Base-by-base conservation (phyloP, 2,113 vertebrate genomes). In the Petromus typicus region DNA sequence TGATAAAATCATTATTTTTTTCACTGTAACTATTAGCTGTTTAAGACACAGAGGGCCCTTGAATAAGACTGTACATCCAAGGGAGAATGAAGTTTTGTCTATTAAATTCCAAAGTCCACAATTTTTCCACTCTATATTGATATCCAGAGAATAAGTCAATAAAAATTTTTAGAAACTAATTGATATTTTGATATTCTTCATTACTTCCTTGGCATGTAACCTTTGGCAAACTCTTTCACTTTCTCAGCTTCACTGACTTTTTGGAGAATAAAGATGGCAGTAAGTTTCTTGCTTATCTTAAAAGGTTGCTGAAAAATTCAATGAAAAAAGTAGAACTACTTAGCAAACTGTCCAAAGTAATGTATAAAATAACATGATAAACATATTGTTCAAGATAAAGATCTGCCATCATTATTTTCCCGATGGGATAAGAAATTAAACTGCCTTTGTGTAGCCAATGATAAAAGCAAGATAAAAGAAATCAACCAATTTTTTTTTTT, bases 291-390 rank as follows among this genome's bases (percentile, higher is more conserved):
- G 45, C 37, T 23, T 32, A 3, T 40, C 25, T 80, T 66, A 30
- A 92, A 87, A 61, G 40, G 7, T 51, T 63, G 71, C 64, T 69
- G 67, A 45, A 85, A 92, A 89, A 16, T 37, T 83, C n/a, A 66
- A 0, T 34, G 56, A 71, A n/a, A 56, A 18, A 86, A 86, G 17
- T 51, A 30, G 32, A 85, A 56, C 22, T 17, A 86, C 13, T 32
- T 18, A 32, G 27, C 16, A 18, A 66, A 8, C 73, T 57, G 3
- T 32, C 32, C 4, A 14, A n/a, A 76, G 56, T 7, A n/a, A 83
- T 8, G 5, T 3, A 23, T 51, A 43, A 30, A 48, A 75, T 23
- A 10, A n/a, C 3, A 0, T 2, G 12, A 25, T 45, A 6, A 61
- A 79, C 61, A 25, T 16, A 43, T n/a, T 45, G n/a, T 1, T 6